These are phyloP conservation scores for Arvicanthis niloticus DNA, from an alignment of 2,113 vertebrate genomes.

Conservation along the genomic window DNA sequence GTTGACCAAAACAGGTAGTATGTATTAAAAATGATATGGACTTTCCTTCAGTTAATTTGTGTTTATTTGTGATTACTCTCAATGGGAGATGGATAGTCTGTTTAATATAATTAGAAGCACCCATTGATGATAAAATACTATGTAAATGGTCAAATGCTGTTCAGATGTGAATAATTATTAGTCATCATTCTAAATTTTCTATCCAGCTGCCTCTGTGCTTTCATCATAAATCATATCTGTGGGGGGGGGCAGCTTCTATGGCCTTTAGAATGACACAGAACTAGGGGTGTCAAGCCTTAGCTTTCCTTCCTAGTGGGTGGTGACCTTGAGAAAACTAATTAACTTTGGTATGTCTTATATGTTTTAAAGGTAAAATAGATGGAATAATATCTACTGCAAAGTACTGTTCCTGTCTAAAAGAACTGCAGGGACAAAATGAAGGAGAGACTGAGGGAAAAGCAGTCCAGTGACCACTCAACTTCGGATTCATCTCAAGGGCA, in stretches of 20 bases:
- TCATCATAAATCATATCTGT: conserved; percentile 70
- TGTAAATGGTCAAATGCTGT: conserved; percentile 21
- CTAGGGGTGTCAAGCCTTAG: background rate
- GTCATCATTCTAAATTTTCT: conserved; percentile 60
- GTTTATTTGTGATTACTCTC: conserved; percentile 23
- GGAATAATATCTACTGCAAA: conserved; percentile 5
- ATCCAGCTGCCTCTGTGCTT: conserved; percentile 62
- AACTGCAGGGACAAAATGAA: no score
- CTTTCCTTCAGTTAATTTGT: background rate
- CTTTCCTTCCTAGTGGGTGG: background rate
- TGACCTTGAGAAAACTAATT: conserved; percentile 52
- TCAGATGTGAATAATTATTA: conserved; percentile 64
- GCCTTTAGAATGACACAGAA: conserved; percentile 58
- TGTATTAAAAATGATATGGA: background rate
- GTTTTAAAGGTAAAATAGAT: conserved; percentile 45
- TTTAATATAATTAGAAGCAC: conserved; percentile 1
- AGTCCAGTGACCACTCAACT: no score
- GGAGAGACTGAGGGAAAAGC: no score
- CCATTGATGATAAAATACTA: conserved; percentile 28
- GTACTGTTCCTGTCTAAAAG: background rate
- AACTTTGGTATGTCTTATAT: conserved; percentile 28
- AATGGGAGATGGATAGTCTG: background rate
- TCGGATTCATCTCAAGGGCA: no score
- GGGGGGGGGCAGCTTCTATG: conserved; percentile 40
- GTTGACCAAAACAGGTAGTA: background rate